phyloP scores from a whole-genome alignment of 2,888 invertebrate genomes.

The Scrobipalpa costella region DNA sequence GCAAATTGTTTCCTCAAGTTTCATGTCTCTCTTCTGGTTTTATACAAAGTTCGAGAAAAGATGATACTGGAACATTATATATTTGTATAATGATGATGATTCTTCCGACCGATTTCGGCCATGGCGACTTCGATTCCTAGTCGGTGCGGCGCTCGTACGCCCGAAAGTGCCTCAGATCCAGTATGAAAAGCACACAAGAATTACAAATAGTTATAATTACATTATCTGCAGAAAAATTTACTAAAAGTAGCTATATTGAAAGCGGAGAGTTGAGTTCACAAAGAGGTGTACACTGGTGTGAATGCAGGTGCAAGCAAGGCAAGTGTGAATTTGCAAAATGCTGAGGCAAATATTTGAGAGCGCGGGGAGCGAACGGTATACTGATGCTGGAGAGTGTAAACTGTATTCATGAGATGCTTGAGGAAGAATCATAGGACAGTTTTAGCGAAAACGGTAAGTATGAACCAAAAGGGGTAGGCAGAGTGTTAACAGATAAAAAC shows the following conservation, averaged over 20 bases:
- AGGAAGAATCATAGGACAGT: background rate
- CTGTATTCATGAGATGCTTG: background rate
- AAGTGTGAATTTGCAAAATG: conserved; percentile 7
- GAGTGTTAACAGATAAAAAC: too few species aligned
- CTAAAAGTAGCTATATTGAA: background rate
- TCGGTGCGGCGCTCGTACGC: too few species aligned
- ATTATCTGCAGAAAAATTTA: background rate
- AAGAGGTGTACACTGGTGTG: conserved; percentile 5
- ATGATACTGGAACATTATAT: too few species aligned
- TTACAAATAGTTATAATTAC: too few species aligned
- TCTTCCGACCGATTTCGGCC: too few species aligned
- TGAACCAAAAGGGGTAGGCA: too few species aligned
- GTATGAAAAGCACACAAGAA: too few species aligned
- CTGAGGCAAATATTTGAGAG: conserved; percentile 8
- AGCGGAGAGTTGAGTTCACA: background rate
- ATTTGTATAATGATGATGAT: too few species aligned
- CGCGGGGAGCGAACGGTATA: background rate
- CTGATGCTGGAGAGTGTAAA: background rate
- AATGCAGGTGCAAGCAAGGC: conserved; percentile 13
- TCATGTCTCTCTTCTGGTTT: background rate
- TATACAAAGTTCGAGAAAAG: too few species aligned
- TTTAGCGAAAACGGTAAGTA: background rate
- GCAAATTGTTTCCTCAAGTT: background rate
- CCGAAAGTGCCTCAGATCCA: too few species aligned
- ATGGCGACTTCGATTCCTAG: too few species aligned